Conservation (phyloP, 2,797 vertebrate species). For the Paratrypauchen microcephalus region DNA sequence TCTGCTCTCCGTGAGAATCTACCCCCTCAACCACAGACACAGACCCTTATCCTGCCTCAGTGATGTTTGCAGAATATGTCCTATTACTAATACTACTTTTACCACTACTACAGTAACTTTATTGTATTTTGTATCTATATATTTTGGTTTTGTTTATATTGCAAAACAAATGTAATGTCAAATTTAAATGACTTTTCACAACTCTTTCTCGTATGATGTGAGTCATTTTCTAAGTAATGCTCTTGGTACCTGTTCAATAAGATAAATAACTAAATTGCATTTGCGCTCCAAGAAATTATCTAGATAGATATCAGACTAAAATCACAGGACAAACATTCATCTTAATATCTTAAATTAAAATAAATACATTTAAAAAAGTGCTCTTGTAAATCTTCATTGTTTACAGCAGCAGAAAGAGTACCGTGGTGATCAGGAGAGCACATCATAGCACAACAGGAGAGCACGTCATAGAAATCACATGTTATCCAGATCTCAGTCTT, state of each 20-base stretch:
- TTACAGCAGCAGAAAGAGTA: background rate
- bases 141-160: too few species aligned
- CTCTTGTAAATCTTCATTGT: background rate
- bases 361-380: background rate
- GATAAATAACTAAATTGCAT: background rate
- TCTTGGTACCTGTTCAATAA: background rate
- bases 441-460: background rate
- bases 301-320: background rate
- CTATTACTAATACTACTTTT: too few species aligned
- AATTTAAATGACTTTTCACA: too few species aligned
- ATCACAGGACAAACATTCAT: background rate
- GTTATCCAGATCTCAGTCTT: background rate
- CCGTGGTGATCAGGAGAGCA: slow-evolving; percentile 1
- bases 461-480: slow-evolving; percentile 4
- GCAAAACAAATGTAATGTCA: too few species aligned
- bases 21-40: slow-evolving; percentile 24
- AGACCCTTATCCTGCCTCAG: slow-evolving; percentile 18
- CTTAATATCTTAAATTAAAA: background rate
- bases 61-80: slow-evolving; percentile 8
- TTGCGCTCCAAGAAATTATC: background rate
- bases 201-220: too few species aligned
- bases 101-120: too few species aligned
- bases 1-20: slow-evolving; percentile 15
- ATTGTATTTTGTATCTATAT: too few species aligned
- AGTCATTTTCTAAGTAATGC: too few species aligned